These are phyloP conservation scores for Agrenia bidenticulata DNA, from an alignment of 2,888 invertebrate species.

Conservation along the genomic window DNA sequence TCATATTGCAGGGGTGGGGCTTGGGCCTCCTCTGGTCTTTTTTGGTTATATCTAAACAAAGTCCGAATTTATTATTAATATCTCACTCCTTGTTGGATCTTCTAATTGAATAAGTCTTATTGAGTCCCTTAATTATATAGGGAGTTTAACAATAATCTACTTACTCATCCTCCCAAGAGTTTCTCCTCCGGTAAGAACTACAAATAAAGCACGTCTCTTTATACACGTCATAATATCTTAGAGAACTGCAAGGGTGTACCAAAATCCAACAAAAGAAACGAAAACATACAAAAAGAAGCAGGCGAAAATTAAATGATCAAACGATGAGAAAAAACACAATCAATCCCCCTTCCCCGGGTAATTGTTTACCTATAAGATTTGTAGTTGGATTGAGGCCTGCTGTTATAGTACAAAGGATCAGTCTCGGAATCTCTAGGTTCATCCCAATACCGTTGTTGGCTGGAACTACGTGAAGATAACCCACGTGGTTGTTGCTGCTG, in stretches of 20 bases:
- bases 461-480: slow-evolving; percentile 5
- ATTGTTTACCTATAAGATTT: slow-evolving; percentile 61
- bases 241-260: too few species aligned
- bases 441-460: slow-evolving; percentile 54
- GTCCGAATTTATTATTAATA: too few species aligned
- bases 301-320: too few species aligned
- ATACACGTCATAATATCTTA: too few species aligned
- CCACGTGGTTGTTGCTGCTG: slow-evolving; percentile 27
- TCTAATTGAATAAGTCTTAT: too few species aligned
- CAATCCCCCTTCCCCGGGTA: background rate
- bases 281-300: background rate
- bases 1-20: slow-evolving; percentile 42
- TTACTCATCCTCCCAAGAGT: slow-evolving; percentile 34
- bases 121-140: too few species aligned
- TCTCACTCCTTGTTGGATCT: too few species aligned
- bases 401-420: slow-evolving; percentile 83
- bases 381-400: slow-evolving; percentile 69
- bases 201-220: slow-evolving; percentile 7
- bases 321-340: background rate
- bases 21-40: slow-evolving; percentile 38
- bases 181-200: slow-evolving; percentile 29
- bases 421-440: slow-evolving; percentile 60
- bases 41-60: slow-evolving; percentile 12
- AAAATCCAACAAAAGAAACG: background rate
- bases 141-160: background rate